Percentiles rank a stretch among this genome's conserved stretches.
Conservation (phyloP, 1,140 invertebrate genomes). For the Ostrea denselamellosa region DNA sequence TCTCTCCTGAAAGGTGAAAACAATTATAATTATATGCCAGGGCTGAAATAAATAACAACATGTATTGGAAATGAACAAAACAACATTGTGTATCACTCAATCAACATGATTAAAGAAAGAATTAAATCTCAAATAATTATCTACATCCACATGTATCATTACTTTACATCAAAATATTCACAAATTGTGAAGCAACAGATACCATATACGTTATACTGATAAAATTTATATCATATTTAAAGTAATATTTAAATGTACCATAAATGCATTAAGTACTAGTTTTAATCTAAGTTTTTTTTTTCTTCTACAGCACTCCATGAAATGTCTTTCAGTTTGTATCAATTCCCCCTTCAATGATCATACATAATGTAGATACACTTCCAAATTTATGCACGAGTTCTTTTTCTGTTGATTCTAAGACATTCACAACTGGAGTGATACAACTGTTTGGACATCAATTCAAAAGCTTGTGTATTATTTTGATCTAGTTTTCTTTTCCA, state of each 20-base stretch:
- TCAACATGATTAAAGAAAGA: not conserved
- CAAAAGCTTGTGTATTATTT: not conserved
- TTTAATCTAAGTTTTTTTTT: not conserved
- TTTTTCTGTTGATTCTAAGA: too few relatives aligned
- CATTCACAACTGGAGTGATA: too few relatives aligned
- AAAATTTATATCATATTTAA: not conserved
- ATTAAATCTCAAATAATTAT: not conserved
- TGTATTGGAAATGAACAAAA: slow-evolving; percentile 12
- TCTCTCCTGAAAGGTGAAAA: slow-evolving; percentile 28
- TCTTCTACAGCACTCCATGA: not conserved
- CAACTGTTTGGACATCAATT: too few relatives aligned
- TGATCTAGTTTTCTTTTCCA: not conserved
- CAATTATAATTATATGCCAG: not conserved
- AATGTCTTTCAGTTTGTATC: not conserved
- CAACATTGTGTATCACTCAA: not conserved
- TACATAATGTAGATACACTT: not conserved
- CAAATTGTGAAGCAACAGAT: too few relatives aligned
- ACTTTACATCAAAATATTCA: too few relatives aligned
- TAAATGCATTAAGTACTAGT: not conserved
- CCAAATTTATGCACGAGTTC: too few relatives aligned
- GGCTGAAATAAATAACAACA: slow-evolving; percentile 7
- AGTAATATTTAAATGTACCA: not conserved
- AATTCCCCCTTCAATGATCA: not conserved
- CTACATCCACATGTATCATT: not conserved
- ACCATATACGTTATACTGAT: not conserved